Conservation (phyloP, 2,113 vertebrate species). For the Tychaedon coryphoeus region DNA sequence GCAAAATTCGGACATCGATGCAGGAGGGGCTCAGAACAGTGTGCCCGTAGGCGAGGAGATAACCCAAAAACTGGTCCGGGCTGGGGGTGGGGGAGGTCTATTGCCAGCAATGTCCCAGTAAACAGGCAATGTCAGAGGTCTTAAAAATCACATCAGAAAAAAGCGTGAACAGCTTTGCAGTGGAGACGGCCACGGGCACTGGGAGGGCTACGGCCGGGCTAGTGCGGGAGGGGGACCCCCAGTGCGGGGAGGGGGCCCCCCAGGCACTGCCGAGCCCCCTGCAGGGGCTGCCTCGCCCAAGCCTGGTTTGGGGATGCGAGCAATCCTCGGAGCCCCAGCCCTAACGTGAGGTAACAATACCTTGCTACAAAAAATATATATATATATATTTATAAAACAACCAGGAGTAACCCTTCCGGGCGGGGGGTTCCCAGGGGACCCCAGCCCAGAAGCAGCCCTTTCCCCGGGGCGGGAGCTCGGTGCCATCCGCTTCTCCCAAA, state of each 20-base stretch:
- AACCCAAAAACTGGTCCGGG: constrained; percentile 28
- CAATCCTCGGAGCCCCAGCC: constrained; percentile 19
- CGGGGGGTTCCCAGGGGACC: not conserved
- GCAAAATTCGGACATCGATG: constrained; percentile 51
- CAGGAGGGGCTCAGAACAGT: constrained; percentile 34
- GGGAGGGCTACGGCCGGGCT: not conserved
- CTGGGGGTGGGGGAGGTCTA: not conserved
- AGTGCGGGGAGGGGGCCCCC: not conserved
- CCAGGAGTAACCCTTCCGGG: not conserved
- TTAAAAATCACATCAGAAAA: constrained; percentile 44
- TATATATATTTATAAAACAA: constrained; percentile 57
- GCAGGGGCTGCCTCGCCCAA: not conserved
- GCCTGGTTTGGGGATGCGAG: not conserved
- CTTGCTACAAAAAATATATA: constrained; percentile 56
- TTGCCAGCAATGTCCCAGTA: constrained; percentile 45
- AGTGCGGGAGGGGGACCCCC: not conserved
- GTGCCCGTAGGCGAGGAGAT: constrained; percentile 28
- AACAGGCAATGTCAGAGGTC: constrained; percentile 14
- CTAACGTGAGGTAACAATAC: constrained; percentile 56
- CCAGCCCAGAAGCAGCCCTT: constrained; percentile 49
- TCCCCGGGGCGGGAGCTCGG: not conserved
- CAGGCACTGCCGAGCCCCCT: not conserved
- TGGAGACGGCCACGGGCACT: constrained; percentile 12
- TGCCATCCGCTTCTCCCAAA: not conserved
- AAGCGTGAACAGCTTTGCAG: not conserved